Percentiles rank a stretch among this genome's conserved stretches.
Evolutionary conservation across 2,888 invertebrate genomes (phyloP).

Genomic region (Idaea biselata): DNA sequence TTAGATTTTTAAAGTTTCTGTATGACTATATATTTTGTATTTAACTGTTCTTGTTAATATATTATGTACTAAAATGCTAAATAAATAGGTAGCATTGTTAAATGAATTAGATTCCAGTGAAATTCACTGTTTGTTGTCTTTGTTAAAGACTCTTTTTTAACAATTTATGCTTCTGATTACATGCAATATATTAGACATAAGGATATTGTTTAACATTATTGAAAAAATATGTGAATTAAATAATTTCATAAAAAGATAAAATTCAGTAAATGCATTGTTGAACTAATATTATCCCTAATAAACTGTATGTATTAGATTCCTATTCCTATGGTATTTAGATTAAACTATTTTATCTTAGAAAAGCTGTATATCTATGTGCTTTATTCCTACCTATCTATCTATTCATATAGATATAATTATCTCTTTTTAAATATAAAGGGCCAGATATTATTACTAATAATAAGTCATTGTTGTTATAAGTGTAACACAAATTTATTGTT

Average conservation of each 20-base stretch:
- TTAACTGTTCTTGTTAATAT: slow-evolving; percentile 28
- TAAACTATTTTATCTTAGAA: background rate
- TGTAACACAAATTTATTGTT: slow-evolving; percentile 68
- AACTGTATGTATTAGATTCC: background rate
- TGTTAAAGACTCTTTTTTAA: background rate
- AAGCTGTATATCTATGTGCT: background rate
- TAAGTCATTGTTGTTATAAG: slow-evolving; percentile 59
- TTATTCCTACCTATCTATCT: background rate
- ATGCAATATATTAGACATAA: background rate
- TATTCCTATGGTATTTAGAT: background rate
- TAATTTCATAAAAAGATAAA: background rate
- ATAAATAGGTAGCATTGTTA: background rate
- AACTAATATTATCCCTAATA: background rate
- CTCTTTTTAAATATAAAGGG: slow-evolving; percentile 52
- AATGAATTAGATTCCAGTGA: slow-evolving; percentile 4
- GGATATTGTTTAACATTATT: background rate
- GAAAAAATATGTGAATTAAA: background rate
- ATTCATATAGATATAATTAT: slow-evolving; percentile 32
- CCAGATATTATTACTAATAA: slow-evolving; percentile 60
- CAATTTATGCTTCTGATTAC: background rate
- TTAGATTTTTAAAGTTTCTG: slow-evolving; percentile 39
- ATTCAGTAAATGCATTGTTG: background rate
- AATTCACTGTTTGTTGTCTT: background rate
- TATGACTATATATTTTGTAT: slow-evolving; percentile 30
- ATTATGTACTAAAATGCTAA: slow-evolving; percentile 6